Evolutionary conservation across 2,113 vertebrate genomes (phyloP), one percentile per base, ranked within the genome.

Genomic region (Poecile atricapillus): DNA sequence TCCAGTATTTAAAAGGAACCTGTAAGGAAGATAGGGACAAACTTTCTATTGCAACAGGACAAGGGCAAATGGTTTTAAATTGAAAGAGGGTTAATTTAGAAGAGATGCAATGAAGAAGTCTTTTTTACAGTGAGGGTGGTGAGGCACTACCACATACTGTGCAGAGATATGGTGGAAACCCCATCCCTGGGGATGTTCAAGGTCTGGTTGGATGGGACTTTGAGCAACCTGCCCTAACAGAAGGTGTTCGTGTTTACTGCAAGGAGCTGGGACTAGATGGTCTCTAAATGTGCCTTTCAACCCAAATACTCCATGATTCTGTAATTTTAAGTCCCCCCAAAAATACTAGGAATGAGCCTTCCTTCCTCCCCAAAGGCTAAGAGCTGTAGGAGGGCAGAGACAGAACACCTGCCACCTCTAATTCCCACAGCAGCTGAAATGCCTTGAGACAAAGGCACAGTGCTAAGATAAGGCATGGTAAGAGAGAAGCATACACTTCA

Each of bases 371-470:
- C 21, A 49, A 76, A 90, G 28, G 13, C n/a, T 81, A 20, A 10
- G 62, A 74, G 47, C 0, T 71, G 43, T 46, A 28, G 31, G 37
- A 37, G 15, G 62, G 56, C 13, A 83, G 64, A 46, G 59, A 24
- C n/a, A 33, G 18, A 47, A 41, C 0, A 6, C 5, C 47, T 52
- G 24, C 44, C 24, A 68, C 24, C 49, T 28, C 11, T 20, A 33
- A 65, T 37, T 33, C n/a, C 35, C 30, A 31, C 4, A 39, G 44
- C 18, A 67, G 15, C 30, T 19, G 10, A 73, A 81, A 80, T 3
- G 3, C 21, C 5, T 0, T 0, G 0, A 49, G 43, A 56, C 22
- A 75, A 70, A 75, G 20, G 35, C 15, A 9, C 17, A 43, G 14
- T 3, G n/a, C n/a, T 23, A 59, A 63, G 44, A 37, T 30, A 21